These are phyloP conservation scores for Sebastolobus altivelis DNA, from an alignment of 2,797 vertebrate genomes.

Conservation along the genomic window DNA sequence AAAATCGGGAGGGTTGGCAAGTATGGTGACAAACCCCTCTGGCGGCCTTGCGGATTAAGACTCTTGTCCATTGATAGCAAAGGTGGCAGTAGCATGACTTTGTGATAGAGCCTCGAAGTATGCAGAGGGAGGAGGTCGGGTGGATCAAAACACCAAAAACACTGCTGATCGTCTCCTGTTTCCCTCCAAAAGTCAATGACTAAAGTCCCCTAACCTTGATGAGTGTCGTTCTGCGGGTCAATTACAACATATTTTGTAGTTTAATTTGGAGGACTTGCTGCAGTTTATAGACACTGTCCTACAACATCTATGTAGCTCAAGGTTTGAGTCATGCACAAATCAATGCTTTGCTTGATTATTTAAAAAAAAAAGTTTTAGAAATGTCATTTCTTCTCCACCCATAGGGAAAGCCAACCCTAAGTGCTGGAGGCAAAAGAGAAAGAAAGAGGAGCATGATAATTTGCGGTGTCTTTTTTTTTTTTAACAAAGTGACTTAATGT, in stretches of 20 bases:
- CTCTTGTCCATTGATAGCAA: neutral
- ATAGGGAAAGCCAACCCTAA: conserved; percentile 6
- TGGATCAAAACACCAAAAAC: neutral
- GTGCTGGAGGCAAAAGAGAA: conserved; percentile 24
- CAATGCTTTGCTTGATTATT: conserved; percentile 20
- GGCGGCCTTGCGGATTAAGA: neutral
- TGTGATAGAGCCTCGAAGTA: neutral
- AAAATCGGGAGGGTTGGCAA: too few relatives aligned
- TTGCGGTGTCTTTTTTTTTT: conserved; percentile 13
- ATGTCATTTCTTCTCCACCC: neutral
- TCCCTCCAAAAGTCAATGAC: neutral
- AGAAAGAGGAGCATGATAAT: neutral
- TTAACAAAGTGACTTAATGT: conserved; percentile 32
- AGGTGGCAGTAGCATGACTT: neutral
- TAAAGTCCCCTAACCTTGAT: neutral
- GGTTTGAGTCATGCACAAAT: neutral
- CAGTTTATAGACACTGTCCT: neutral
- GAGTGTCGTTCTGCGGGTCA: neutral
- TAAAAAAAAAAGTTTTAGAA: neutral
- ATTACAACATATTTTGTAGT: neutral
- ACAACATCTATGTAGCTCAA: neutral
- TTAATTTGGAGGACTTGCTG: neutral
- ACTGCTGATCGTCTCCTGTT: neutral
- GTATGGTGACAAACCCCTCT: neutral
- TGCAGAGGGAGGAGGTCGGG: neutral